Base-by-base conservation (phyloP, 1,140 invertebrate genomes). In the Gryllus bimaculatus region DNA sequence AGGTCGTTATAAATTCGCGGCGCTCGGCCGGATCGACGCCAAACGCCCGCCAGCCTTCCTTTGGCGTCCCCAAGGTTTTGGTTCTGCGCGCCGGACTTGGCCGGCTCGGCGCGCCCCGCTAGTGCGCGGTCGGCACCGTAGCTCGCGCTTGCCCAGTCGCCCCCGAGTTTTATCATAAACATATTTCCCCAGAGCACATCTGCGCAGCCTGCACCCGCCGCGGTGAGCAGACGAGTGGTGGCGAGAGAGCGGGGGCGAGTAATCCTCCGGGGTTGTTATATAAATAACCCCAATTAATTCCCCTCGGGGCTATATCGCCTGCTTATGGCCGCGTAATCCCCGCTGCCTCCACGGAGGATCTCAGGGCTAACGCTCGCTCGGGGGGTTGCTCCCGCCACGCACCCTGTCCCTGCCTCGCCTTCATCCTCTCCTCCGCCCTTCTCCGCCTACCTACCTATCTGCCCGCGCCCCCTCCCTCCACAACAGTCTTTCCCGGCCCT, bases 221-320 rank as follows among this genome's bases (percentile, higher is more conserved):
- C 18, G 54, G 54, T 66, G 10, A 18, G 54, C 54, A 5, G 26
- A 39, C 26, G 26, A 39, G 26, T 66, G 54, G 54, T 18, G 10
- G 54, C 54, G 54, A 18, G 18, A 66, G 54, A 7, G 18, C 10
- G 54, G 18, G 8, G 54, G 10, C 54, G 7, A 18, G 54, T 66
- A 66, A 66, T 66, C 54, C 54, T 18, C 2, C 54, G 10, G 54
- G 10, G 54, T 66, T 66, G 54, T 39, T 39, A 39, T 66, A 66
- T 66, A 66, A 66, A 66, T 66, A 66, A 66, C 54, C 54, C 54
- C 54, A 66, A 66, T 66, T 66, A 66, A 66, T 66, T 66, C 54
- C 18, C 54, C 54, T 18, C 18, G 10, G 54, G 18, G 54, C 54
- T 66, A 10, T 66, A 66, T 66, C 54, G 26, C 26, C 26, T 66